Conservation (phyloP, 2,888 invertebrate genomes). For the Catocala fraxini region DNA sequence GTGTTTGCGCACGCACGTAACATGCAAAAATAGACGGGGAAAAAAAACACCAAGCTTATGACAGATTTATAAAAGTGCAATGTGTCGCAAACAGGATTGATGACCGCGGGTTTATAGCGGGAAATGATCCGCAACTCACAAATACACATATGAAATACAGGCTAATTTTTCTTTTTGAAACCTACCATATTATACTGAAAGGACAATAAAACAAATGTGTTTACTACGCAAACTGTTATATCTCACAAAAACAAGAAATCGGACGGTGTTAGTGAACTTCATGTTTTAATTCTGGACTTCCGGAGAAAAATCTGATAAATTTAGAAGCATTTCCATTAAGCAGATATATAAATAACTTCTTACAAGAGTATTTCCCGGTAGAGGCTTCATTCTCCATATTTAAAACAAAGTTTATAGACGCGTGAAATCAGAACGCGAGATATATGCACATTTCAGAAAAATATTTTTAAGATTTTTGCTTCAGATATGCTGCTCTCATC, state of each 20-base stretch:
- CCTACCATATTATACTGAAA: not conserved
- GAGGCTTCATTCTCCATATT: constrained; percentile 14
- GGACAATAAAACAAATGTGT: constrained; percentile 1
- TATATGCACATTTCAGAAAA: too few species aligned
- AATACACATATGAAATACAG: not conserved
- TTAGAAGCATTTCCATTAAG: constrained; percentile 27
- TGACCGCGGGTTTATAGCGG: not conserved
- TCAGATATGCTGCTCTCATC: too few species aligned
- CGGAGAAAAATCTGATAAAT: constrained; percentile 38
- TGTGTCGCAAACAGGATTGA: not conserved
- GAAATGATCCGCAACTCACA: not conserved
- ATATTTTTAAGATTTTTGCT: too few species aligned
- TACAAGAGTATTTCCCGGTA: constrained; percentile 22
- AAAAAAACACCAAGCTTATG: too few species aligned
- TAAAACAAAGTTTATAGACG: constrained; percentile 6
- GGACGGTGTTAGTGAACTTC: constrained; percentile 50
- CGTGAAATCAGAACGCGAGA: not conserved
- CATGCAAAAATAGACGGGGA: not conserved
- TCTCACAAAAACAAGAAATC: constrained; percentile 15
- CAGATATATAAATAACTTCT: constrained; percentile 35
- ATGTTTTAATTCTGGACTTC: constrained; percentile 42
- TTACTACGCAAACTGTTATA: constrained; percentile 4
- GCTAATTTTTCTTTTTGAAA: constrained; percentile 1
- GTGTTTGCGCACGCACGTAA: not conserved
- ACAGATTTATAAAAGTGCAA: not conserved